Evolutionary conservation across 1,140 invertebrate species (phyloP), one percentile per base, ranked within the genome.

Genomic region (Sminthurides bifidus): DNA sequence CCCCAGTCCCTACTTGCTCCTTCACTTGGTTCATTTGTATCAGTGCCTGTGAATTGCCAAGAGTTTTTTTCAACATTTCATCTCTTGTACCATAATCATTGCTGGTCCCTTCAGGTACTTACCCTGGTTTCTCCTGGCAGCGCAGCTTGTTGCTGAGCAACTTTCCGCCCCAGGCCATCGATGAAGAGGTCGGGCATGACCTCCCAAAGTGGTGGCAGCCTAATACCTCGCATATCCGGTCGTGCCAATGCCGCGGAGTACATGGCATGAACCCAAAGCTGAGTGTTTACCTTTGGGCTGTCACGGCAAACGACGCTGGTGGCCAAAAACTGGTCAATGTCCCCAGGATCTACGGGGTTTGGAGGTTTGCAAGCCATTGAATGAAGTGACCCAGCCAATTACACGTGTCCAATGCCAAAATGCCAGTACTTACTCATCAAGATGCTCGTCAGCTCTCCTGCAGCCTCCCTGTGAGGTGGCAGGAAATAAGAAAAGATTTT

Each of bases 181-280:
- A 65, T 40, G 51, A 65, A 66, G 19, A 52, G 40, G 23, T 61
- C 61, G 0, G 65, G 65, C 44, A 64, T 46, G 12, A 66, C 51
- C 60, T 66, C 65, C 29, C 31, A 61, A 21, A 65, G 33, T 10
- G 61, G 33, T 10, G 65, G 65, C 27, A 64, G 45, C 14, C 44
- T 33, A 27, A 65, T 30, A 5, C 44, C 35, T 12, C 46, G 35
- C 26, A 59, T 31, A 24, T 65, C 65, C 15, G 50, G 52, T 29
- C 65, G 17, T 2, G 37, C 37, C 12, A 57, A 23, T 14, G 61
- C 31, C 17, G 40, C 33, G 3, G 52, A 48, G 3, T 45, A 40
- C 30, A 65, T 40, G 2, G 54, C 57, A 31, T 58, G 53, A 0
- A 65, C 56, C 27, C 51, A 66, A 15, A 66, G 30, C 17, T 58